Evolutionary conservation across 30 jellyfish, hydroid and myxozoan genomes (phyloP).

Genomic region (Aurelia sp.): DNA sequence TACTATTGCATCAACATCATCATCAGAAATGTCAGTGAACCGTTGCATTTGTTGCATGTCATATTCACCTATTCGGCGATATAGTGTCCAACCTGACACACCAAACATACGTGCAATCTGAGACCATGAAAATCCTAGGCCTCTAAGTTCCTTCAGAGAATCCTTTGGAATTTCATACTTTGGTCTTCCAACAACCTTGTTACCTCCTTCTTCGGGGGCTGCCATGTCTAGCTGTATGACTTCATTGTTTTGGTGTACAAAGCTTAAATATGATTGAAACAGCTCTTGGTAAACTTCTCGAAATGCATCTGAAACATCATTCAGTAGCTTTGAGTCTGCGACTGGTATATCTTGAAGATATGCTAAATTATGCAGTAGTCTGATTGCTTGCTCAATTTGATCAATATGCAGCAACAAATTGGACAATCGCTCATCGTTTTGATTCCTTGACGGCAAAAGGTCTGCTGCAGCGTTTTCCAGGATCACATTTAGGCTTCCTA

Average conservation of each 20-base stretch:
- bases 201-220: too few relatives aligned
- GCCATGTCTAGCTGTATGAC: too few relatives aligned
- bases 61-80: too few relatives aligned
- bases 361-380: conserved; percentile 34
- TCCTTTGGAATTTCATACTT: too few relatives aligned
- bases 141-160: too few relatives aligned
- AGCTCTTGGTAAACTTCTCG: conserved; percentile 60
- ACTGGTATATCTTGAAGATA: conserved; percentile 27
- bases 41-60: too few relatives aligned
- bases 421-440: conserved; percentile 32
- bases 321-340: conserved; percentile 41
- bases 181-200: too few relatives aligned
- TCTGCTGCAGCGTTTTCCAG: conserved; percentile 53
- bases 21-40: too few relatives aligned
- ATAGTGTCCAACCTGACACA: too few relatives aligned
- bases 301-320: conserved; percentile 47
- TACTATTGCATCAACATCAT: too few relatives aligned
- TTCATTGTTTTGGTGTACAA: conserved; percentile 1
- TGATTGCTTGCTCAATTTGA: conserved; percentile 56
- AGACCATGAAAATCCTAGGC: too few relatives aligned
- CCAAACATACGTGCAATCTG: too few relatives aligned
- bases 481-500: conserved; percentile 45
- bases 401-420: conserved; percentile 37
- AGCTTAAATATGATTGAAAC: conserved; percentile 30
- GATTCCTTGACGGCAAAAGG: conserved; percentile 47